Evolutionary conservation across 2,797 vertebrate species (phyloP).

Genomic region (Apodemus agrarius): DNA sequence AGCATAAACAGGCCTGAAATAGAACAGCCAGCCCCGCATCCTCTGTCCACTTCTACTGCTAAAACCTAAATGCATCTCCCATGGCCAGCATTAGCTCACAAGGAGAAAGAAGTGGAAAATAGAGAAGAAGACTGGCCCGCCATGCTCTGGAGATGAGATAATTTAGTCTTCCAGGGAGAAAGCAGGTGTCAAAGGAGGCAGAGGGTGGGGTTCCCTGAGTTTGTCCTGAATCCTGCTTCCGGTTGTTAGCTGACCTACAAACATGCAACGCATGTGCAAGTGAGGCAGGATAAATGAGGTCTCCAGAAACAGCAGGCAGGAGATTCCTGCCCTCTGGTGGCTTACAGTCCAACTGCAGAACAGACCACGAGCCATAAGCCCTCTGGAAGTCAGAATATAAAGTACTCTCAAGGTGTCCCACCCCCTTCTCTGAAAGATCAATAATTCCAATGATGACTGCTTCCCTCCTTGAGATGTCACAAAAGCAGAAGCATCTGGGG

Average conservation of each 20-base stretch:
- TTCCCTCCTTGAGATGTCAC: rapidly evolving
- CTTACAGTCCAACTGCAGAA: not conserved
- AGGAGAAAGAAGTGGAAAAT: not conserved
- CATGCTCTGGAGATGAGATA: not conserved
- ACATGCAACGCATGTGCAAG: rapidly evolving
- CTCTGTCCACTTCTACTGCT: not conserved
- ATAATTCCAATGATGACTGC: not conserved
- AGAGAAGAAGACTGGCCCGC: not conserved
- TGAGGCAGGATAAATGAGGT: not conserved
- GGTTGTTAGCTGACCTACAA: not conserved
- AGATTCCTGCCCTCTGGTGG: not conserved
- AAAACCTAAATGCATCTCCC: not conserved
- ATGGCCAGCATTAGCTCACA: not conserved
- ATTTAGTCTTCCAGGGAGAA: not conserved
- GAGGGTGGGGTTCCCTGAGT: not conserved
- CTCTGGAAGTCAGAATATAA: not conserved
- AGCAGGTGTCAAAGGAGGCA: conserved; percentile 11
- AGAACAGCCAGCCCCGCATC: not conserved
- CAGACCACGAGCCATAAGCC: not conserved
- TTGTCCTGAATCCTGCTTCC: not conserved
- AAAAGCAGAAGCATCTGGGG: not conserved
- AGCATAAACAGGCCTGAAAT: not conserved
- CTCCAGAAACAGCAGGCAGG: not conserved
- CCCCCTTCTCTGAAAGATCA: not conserved
- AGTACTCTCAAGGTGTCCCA: not conserved